Base-by-base conservation (phyloP, 1,140 invertebrate species). In the Drosophila melanica region DNA sequence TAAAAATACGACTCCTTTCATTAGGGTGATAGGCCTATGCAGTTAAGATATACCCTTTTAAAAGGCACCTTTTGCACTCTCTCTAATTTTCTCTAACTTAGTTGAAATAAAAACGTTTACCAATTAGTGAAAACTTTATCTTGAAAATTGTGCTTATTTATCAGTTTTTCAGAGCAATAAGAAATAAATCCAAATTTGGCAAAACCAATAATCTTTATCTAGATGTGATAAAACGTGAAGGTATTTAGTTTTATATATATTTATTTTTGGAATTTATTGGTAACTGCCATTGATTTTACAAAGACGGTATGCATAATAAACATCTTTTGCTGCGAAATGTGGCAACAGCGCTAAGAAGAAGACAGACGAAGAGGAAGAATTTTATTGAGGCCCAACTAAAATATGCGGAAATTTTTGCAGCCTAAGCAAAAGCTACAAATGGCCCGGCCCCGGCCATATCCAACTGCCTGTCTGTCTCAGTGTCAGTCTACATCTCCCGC, bases 371-470 rank as follows among this genome's bases (percentile, higher is more conserved):
- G 23, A 12, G 33, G 11, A 44, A 55, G 27, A 59, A 59, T 14
- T 58, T 58, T 7, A 39, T 42, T 20, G 51, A 14, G 44, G 37
- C 45, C 14, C 12, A 41, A 16, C 37, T 33, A 66, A 30, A 57
- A 3, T 37, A 57, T 33, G 58, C 58, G 58, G 44, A 48, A 60
- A 37, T 42, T 50, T 20, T 18, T 27, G 6, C 20, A 23, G 65
- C 80, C 62, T 20, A 51, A 39, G 10, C 20, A 62, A 55, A 33
- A 60, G n/a, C 41, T 39, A 53, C 41, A 47, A 39, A 14, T 58
- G 41, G 41, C 35, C 20, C 12, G 18, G 41, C 23, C 27, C 33
- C 41, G 39, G 37, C 12, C 37, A 50, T 35, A 11, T 14, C 48
- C 5, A 18, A 9, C 16, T 27, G 12, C 16, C 45, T 14, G 41